These are phyloP conservation scores for Prosapia bicincta DNA, from an alignment of 2,888 invertebrate species.

Conservation along the genomic window DNA sequence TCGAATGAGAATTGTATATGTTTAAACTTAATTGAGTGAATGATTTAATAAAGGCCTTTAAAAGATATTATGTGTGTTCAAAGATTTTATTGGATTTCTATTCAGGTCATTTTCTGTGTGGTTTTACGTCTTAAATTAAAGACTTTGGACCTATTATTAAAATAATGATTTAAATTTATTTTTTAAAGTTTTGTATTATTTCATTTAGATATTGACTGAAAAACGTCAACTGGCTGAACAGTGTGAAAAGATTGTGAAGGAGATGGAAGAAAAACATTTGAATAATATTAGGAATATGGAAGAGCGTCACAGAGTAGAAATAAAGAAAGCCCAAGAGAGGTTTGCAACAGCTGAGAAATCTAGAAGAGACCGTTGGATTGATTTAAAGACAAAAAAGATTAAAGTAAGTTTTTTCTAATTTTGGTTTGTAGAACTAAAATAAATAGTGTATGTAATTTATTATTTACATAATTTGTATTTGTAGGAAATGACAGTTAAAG, in stretches of 20 bases:
- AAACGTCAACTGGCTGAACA: conserved; percentile 74
- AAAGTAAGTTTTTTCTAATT: conserved; percentile 54
- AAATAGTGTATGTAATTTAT: neutral
- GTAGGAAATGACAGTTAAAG: conserved; percentile 79
- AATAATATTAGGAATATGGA: conserved; percentile 65
- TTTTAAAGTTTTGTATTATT: no score
- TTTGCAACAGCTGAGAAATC: conserved; percentile 74
- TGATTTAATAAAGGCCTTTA: no score
- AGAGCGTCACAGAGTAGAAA: conserved; percentile 70
- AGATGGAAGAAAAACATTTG: conserved; percentile 62
- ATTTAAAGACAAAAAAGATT: conserved; percentile 79
- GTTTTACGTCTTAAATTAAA: no score
- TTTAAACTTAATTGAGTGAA: no score
- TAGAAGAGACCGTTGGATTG: conserved; percentile 73
- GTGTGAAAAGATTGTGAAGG: conserved; percentile 64
- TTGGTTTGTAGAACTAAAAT: no score
- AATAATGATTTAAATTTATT: no score
- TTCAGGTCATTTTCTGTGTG: no score
- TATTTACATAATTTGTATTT: conserved; percentile 12
- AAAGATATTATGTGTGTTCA: no score
- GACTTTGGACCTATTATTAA: no score
- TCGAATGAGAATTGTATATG: no score
- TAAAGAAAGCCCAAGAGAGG: conserved; percentile 71
- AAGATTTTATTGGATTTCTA: no score
- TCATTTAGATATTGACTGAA: conserved; percentile 68